phyloP scores from a whole-genome alignment of 2,797 vertebrate genomes.

The Gymnopithys bicolor region DNA sequence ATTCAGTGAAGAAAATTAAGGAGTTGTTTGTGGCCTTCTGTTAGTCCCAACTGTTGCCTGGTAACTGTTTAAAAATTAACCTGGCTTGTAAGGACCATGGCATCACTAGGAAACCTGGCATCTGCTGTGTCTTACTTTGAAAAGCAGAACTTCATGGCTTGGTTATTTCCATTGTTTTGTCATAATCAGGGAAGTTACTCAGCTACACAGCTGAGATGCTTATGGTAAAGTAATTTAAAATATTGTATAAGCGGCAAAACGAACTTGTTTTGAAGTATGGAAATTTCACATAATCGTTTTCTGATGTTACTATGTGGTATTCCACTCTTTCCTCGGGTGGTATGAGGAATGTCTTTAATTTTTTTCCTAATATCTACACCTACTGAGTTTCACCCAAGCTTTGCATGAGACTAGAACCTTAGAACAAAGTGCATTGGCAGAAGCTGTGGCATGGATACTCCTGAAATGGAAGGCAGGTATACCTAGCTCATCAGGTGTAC shows the following conservation, averaged over 20 bases:
- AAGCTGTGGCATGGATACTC: neutral
- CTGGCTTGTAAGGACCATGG: slow-evolving; percentile 28
- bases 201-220: neutral
- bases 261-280: neutral
- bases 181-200: neutral
- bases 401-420: neutral
- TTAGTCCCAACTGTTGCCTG: slow-evolving; percentile 59
- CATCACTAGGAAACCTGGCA: slow-evolving; percentile 27
- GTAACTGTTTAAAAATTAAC: slow-evolving; percentile 66
- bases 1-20: slow-evolving; percentile 13
- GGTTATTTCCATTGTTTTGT: neutral
- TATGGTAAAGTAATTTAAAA: neutral
- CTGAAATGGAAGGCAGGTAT: neutral
- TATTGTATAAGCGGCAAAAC: neutral
- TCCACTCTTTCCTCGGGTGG: neutral
- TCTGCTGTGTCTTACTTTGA: neutral
- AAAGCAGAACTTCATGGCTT: neutral
- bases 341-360: neutral
- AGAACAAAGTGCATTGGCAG: neutral
- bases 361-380: neutral
- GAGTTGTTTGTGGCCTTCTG: neutral
- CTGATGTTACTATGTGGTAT: neutral
- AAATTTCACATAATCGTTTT: neutral
- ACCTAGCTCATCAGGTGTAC: neutral
- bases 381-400: neutral